Evolutionary conservation across 2,113 vertebrate genomes (phyloP), one percentile per base, ranked within the genome.

Genomic region (Rallus limicola): DNA sequence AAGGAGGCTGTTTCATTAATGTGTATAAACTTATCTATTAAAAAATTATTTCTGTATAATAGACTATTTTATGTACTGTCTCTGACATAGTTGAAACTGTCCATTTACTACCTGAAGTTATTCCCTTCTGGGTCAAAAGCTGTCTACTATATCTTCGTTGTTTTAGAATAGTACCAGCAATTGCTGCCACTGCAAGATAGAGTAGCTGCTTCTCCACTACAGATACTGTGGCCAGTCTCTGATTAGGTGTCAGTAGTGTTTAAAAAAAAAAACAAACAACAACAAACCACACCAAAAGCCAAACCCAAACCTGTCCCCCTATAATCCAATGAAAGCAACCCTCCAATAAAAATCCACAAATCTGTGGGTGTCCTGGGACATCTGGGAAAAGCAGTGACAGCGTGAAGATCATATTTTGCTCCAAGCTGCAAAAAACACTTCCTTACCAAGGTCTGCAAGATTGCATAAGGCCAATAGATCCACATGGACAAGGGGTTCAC

Each of bases 381-480:
- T 36, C 36, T 36, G 36, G 36, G 28, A 52, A 50, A 63, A 20
- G 11, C 29, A 77, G 9, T 48, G 50, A 50, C 10, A 36, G 1
- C 13, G 16, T 31, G 13, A 52, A 62, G 29, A 4, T 55, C 6
- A 1, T 78, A 9, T 38, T 88, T 90, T 81, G 12, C 52, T 88
- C 9, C 20, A 53, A 68, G 13, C 18, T 60, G 44, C 2, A 36
- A 36, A 72, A 71, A 64, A 3, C 13, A 13, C 86, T 67, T 97
- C 86, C 87, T 98, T 91, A 99, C 99, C 98, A 90, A 99, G 97
- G 50, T 99, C 98, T 83, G 98, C 98, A 58, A 99, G 98, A 82
- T 98, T 99, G 84, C 98, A 98, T 88, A 99, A 96, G 24, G 99
- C 99, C 98, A 99, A 76, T 21, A 99, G 97, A 87, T 98, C 98